These are phyloP conservation scores for Papilio glaucus DNA, from an alignment of 1,140 invertebrate genomes.

Conservation along the genomic window DNA sequence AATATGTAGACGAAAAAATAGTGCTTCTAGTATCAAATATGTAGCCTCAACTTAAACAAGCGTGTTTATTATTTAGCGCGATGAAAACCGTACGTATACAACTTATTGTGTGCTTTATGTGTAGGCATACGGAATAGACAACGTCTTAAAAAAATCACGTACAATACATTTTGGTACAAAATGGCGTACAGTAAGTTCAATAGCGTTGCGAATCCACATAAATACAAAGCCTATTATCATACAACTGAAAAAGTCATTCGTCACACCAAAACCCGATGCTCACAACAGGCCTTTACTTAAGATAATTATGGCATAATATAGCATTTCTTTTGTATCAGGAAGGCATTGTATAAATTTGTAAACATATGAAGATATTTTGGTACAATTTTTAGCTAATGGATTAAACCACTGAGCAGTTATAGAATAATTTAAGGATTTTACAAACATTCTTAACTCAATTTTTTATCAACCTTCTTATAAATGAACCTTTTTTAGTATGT, in stretches of 20 bases:
- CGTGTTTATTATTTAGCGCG: constrained; percentile 15
- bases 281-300: neutral
- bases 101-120: constrained; percentile 11
- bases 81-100: constrained; percentile 17
- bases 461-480: too few relatives aligned
- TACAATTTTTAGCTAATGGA: too few relatives aligned
- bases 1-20: too few relatives aligned
- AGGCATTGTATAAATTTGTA: neutral
- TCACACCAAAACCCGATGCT: neutral
- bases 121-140: constrained; percentile 3
- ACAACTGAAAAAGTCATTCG: constrained; percentile 24
- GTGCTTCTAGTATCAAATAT: neutral
- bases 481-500: too few relatives aligned
- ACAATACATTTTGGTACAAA: neutral
- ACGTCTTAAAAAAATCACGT: neutral
- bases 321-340: neutral
- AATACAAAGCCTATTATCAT: neutral
- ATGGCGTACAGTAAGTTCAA: neutral
- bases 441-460: too few relatives aligned
- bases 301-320: too few relatives aligned
- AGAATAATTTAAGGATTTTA: too few relatives aligned
- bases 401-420: too few relatives aligned
- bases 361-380: too few relatives aligned
- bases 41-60: constrained; percentile 10
- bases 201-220: neutral